These are phyloP conservation scores for Drosophila subobscura DNA, from an alignment of 1,140 invertebrate genomes.

Conservation along the genomic window DNA sequence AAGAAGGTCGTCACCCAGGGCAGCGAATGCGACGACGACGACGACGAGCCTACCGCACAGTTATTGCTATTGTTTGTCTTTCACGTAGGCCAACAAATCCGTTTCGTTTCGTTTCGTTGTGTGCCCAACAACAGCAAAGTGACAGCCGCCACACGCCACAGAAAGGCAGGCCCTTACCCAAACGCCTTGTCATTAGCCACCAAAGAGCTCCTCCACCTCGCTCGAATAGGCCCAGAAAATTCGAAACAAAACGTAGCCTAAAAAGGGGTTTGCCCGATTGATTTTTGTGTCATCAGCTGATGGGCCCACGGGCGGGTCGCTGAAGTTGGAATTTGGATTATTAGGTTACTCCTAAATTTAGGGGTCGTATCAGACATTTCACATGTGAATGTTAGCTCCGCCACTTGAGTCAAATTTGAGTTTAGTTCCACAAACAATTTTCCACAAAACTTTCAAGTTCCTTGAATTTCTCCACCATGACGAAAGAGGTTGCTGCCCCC, in stretches of 20 bases:
- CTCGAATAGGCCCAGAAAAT: constrained; percentile 72
- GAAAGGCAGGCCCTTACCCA: not conserved
- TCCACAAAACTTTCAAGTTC: not conserved
- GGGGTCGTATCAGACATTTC: constrained; percentile 21
- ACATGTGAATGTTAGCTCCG: constrained; percentile 3
- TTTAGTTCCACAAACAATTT: not conserved
- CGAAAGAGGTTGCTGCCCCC: not conserved
- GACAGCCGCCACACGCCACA: constrained; percentile 35
- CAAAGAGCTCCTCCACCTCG: constrained; percentile 4
- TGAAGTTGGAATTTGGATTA: constrained; percentile 46
- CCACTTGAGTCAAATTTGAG: not conserved
- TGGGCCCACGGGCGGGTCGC: not conserved
- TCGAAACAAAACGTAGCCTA: constrained; percentile 58
- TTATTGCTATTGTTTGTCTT: constrained; percentile 59
- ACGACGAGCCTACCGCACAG: constrained; percentile 70
- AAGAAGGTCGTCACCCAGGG: constrained; percentile 55
- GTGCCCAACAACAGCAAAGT: constrained; percentile 32
- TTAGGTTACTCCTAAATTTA: constrained; percentile 47
- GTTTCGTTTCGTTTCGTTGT: constrained; percentile 10
- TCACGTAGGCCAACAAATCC: constrained; percentile 46
- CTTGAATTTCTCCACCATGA: constrained; percentile 17
- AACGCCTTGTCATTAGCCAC: constrained; percentile 44
- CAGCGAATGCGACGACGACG: constrained; percentile 7
- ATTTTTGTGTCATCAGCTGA: constrained; percentile 60
- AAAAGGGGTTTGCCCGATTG: constrained; percentile 32